phyloP scores from a whole-genome alignment of 2,888 invertebrate species.

The Petrolisthes manimaculis region DNA sequence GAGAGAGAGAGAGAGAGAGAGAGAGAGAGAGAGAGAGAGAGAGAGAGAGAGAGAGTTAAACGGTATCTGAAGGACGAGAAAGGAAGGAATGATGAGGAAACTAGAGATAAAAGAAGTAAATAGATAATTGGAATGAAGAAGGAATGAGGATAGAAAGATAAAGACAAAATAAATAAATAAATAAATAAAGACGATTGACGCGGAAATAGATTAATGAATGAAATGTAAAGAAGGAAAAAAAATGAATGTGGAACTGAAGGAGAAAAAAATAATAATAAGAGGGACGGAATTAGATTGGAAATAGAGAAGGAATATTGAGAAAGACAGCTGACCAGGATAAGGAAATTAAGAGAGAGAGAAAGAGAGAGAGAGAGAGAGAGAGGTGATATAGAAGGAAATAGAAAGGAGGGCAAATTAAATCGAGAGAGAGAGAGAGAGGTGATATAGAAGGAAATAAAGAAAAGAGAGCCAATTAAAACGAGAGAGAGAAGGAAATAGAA shows the following conservation, averaged over 20 bases:
- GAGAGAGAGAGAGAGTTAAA: too few relatives aligned
- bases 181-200: not conserved
- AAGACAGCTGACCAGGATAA: not conserved
- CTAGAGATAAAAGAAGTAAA: not conserved
- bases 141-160: not conserved
- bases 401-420: not conserved
- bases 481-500: slow-evolving; percentile 1
- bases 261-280: not conserved
- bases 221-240: not conserved
- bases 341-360: not conserved
- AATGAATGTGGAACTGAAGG: not conserved
- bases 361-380: not conserved
- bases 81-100: not conserved
- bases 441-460: not conserved
- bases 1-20: not conserved
- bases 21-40: slow-evolving; percentile 12
- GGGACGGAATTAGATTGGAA: not conserved
- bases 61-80: not conserved
- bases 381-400: not conserved
- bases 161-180: not conserved
- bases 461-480: not conserved
- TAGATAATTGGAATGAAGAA: not conserved
- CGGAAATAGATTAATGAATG: not conserved
- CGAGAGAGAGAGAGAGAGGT: not conserved
- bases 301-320: not conserved